Evolutionary conservation across 2,888 invertebrate species (phyloP).

Genomic region (Dicranocentrus wangi): DNA sequence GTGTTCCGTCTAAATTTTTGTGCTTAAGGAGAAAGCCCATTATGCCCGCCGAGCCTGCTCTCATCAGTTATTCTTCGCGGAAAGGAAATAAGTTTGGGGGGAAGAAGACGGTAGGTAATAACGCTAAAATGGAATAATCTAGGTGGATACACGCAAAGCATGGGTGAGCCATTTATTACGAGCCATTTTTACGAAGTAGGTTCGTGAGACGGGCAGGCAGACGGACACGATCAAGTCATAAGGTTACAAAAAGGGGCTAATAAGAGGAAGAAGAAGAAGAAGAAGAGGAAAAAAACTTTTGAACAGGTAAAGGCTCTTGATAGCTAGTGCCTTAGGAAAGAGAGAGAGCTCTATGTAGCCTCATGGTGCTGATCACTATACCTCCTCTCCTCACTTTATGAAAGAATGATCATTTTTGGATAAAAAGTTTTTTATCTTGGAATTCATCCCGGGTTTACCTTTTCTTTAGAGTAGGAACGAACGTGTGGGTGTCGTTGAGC

Average conservation of each 20-base stretch:
- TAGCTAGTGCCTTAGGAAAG: slow-evolving; percentile 33
- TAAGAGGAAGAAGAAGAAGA: slow-evolving; percentile 10
- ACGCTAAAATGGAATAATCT: too few relatives aligned
- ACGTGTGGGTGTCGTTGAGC: too few relatives aligned
- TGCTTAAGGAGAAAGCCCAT: slow-evolving; percentile 3
- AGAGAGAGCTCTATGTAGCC: not conserved
- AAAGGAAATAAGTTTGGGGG: slow-evolving; percentile 1
- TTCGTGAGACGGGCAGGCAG: too few relatives aligned
- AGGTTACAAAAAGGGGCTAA: not conserved
- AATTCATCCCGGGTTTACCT: too few relatives aligned
- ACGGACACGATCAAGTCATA: too few relatives aligned
- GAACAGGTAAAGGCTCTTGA: slow-evolving; percentile 44
- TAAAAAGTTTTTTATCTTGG: too few relatives aligned
- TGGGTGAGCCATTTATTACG: too few relatives aligned
- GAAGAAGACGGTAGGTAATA: not conserved
- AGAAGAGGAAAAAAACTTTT: slow-evolving; percentile 18
- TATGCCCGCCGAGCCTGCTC: slow-evolving; percentile 28
- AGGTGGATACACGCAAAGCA: too few relatives aligned
- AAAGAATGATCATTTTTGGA: too few relatives aligned
- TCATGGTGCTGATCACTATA: slow-evolving; percentile 4
- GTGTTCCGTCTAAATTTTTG: not conserved
- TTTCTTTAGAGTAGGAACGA: too few relatives aligned
- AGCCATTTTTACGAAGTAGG: too few relatives aligned
- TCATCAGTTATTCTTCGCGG: slow-evolving; percentile 36
- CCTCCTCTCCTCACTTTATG: too few relatives aligned